These are phyloP conservation scores for Drymonia ruficornis DNA, from an alignment of 2,888 invertebrate species.

Conservation along the genomic window DNA sequence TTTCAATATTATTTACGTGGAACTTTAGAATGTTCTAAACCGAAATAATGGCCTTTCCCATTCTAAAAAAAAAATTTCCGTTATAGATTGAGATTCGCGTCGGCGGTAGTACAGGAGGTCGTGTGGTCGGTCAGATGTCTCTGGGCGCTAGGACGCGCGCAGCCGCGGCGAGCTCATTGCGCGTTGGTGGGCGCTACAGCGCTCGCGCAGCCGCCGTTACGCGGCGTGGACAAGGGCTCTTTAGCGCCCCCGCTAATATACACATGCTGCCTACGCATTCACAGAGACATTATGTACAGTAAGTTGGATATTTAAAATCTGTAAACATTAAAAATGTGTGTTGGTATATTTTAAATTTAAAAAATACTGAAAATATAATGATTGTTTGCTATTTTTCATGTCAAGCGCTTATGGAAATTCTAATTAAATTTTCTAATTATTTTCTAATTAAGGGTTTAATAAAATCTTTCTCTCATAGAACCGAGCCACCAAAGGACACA, in stretches of 20 bases:
- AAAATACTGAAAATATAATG: no score
- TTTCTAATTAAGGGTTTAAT: no score
- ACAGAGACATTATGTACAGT: slow-evolving; percentile 79
- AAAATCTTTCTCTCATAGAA: slow-evolving; percentile 53
- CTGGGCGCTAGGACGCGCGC: slow-evolving; percentile 95
- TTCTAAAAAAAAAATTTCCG: slow-evolving; percentile 2
- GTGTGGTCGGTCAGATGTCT: slow-evolving; percentile 90
- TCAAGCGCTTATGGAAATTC: no score
- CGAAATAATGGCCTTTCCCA: not conserved
- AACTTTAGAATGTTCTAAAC: not conserved
- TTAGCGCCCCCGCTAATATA: slow-evolving; percentile 90
- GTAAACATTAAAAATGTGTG: no score
- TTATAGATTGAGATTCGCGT: slow-evolving; percentile 74
- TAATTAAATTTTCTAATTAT: no score
- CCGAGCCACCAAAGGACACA: slow-evolving; percentile 78
- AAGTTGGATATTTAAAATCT: slow-evolving; percentile 38
- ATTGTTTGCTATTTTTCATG: no score
- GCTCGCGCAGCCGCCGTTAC: slow-evolving; percentile 96
- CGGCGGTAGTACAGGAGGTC: slow-evolving; percentile 64
- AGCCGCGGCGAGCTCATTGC: slow-evolving; percentile 94
- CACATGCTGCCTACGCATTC: slow-evolving; percentile 87
- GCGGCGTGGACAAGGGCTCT: slow-evolving; percentile 94
- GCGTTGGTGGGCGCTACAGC: slow-evolving; percentile 93
- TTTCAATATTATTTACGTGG: not conserved
- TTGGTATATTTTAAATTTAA: no score